A percentile compares a stretch with the other conserved stretches of the same genome.
phyloP scores from a whole-genome alignment of 2,113 vertebrate genomes.

The Microtus pennsylvanicus region DNA sequence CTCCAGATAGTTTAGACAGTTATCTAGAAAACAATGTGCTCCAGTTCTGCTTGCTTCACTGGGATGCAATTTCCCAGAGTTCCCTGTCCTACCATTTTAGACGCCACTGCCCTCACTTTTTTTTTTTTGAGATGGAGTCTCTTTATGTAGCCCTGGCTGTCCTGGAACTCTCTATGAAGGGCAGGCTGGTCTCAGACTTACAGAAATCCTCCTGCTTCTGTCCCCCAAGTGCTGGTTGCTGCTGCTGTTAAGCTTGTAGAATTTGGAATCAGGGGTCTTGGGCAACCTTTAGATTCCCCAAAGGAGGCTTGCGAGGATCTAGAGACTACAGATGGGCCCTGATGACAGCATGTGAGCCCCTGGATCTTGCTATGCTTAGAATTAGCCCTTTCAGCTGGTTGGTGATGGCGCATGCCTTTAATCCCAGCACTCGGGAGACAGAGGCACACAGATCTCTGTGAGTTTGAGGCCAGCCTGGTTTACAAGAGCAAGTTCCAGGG shows the following conservation, averaged over 20 bases:
- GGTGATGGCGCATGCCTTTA: too few relatives aligned
- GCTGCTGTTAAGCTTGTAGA: not conserved
- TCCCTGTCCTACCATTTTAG: not conserved
- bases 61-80: not conserved
- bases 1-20: not conserved
- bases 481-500: too few relatives aligned
- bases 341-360: not conserved
- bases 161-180: not conserved
- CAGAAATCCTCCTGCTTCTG: not conserved
- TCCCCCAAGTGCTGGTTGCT: not conserved
- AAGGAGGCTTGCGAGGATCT: not conserved
- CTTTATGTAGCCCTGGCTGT: not conserved
- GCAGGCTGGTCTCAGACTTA: not conserved
- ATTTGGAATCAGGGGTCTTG: not conserved
- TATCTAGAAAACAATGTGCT: not conserved
- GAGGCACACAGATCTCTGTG: too few relatives aligned
- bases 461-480: too few relatives aligned
- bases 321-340: not conserved
- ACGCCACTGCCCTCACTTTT: not conserved
- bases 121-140: not conserved
- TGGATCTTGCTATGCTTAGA: not conserved
- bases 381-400: not conserved
- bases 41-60: not conserved
- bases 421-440: too few relatives aligned
- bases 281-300: not conserved